Evolutionary conservation across 2,888 invertebrate species (phyloP), one percentile per base, ranked within the genome.

Genomic region (Nineta flava): DNA sequence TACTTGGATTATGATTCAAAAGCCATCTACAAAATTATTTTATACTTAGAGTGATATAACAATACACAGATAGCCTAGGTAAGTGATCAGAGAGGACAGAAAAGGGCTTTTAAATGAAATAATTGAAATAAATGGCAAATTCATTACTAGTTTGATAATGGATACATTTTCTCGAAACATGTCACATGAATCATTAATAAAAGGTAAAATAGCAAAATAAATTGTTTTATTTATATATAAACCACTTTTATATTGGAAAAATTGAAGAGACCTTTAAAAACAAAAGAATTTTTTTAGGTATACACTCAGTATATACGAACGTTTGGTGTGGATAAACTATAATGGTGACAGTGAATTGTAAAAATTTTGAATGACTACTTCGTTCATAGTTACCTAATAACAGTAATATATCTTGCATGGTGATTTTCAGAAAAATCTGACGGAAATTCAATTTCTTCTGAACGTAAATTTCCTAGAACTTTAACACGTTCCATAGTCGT

Each of bases 401-500:
- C 72, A 57, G 72, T 67, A 46, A 73, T 68, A 61, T 82, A 78
- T 56, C 76, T 75, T 3, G 68, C 62, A 60, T 76, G 76, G 16
- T 73, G 71, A 6, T 69, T 65, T 10, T 68, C 71, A 4, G 68
- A 65, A 61, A 87, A 84, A 54, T 78, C 76, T 0, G 73, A 62
- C 0, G 94, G 94, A 56, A 95, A 73, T 4, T 70, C 60, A 9
- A 87, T 77, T 13, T 83, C 77, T 44, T 77, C 74, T 10, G 70
- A 71, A 47, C 96, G 71, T 34, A 96, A 62, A 49, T 79, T 78
- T 1, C 76, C 72, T 34, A 99, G 71, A 3, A 91, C 77, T 58
- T 80, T 76, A 15, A 83, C 81, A 52, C 96, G 72, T 65, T 97
- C 97, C 88, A 94, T 95, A 35, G 80, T 83, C 0, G 95, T 96